Evolutionary conservation across 2,888 invertebrate genomes (phyloP).

Genomic region (Tetragonula carbonaria): DNA sequence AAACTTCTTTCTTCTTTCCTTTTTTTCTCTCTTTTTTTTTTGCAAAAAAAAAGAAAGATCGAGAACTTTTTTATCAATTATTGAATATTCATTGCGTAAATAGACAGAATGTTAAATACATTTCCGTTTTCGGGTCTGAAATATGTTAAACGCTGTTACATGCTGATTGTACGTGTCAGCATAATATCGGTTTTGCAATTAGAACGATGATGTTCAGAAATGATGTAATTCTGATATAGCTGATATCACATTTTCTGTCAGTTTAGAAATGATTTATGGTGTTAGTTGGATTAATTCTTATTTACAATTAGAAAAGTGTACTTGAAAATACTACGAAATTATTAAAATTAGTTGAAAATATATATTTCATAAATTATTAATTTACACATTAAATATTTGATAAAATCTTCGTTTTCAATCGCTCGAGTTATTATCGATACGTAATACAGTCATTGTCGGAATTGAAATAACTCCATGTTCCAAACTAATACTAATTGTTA

Average conservation of each 20-base stretch:
- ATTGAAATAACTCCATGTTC: too few species aligned
- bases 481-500: too few species aligned
- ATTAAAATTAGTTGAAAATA: not conserved
- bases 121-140: not conserved
- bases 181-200: conserved; percentile 16
- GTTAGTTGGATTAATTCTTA: not conserved
- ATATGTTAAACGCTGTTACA: not conserved
- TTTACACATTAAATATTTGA: too few species aligned
- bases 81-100: not conserved
- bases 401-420: too few species aligned
- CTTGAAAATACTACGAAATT: not conserved
- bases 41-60: not conserved
- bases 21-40: not conserved
- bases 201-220: not conserved
- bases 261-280: too few species aligned
- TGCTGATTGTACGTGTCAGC: not conserved
- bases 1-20: too few species aligned
- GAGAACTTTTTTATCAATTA: conserved; percentile 6
- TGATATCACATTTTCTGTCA: not conserved
- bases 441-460: too few species aligned
- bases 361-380: too few species aligned
- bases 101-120: not conserved
- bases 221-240: too few species aligned
- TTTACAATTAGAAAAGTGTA: not conserved
- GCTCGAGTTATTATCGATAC: too few species aligned